These are phyloP conservation scores for Hedychridium roseum DNA, from an alignment of 2,888 invertebrate genomes.

Conservation along the genomic window DNA sequence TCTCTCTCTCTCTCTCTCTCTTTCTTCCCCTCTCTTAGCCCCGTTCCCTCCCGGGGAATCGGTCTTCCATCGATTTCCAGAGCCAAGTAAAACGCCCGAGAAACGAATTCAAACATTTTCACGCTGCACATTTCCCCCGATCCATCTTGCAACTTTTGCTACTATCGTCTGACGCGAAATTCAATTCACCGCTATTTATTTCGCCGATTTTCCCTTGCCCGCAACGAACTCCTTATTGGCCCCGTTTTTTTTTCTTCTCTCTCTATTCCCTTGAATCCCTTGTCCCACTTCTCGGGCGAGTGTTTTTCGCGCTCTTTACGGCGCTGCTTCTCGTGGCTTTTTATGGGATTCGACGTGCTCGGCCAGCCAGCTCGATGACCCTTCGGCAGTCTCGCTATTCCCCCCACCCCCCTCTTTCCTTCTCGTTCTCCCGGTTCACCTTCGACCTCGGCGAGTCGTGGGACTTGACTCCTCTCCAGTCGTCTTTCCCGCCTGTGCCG, in stretches of 20 bases:
- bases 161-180: not conserved
- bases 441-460: not conserved
- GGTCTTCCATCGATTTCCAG: too few species aligned
- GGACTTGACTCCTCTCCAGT: not conserved
- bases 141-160: not conserved
- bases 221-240: slow-evolving; percentile 4
- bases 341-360: not conserved
- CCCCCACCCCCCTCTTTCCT: not conserved
- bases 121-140: not conserved
- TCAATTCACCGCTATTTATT: not conserved
- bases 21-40: not conserved
- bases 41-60: not conserved
- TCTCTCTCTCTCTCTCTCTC: slow-evolving; percentile 9
- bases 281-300: not conserved
- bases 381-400: not conserved
- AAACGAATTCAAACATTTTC: not conserved
- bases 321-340: not conserved
- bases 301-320: not conserved
- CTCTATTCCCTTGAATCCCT: not conserved
- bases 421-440: not conserved
- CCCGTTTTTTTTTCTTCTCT: not conserved
- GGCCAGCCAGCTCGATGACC: not conserved
- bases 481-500: not conserved
- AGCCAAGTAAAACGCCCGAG: too few species aligned
- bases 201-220: not conserved